Conservation (phyloP, 2,113 vertebrate genomes). For the Crotalus helleri region DNA sequence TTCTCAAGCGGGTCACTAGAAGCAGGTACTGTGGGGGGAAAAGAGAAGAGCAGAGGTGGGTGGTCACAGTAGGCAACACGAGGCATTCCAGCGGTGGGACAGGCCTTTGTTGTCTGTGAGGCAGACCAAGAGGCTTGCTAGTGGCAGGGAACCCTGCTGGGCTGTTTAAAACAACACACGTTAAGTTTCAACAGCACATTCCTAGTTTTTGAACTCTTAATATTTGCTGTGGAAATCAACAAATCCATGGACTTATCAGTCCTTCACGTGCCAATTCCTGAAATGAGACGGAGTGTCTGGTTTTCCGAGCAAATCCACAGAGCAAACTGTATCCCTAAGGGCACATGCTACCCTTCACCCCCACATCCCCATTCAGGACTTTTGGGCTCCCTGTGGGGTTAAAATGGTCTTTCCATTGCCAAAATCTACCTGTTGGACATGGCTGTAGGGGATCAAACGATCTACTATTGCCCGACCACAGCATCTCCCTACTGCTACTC, state of each 20-base stretch:
- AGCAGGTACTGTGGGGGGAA: slow-evolving; percentile 63
- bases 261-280: not conserved
- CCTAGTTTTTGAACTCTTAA: not conserved
- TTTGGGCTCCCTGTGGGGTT: not conserved
- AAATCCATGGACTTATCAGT: not conserved
- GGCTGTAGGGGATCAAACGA: not conserved
- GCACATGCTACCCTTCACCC: not conserved
- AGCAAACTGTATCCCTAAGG: not conserved
- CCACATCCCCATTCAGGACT: not conserved
- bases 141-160: not conserved
- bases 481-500: not conserved
- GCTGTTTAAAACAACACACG: not conserved
- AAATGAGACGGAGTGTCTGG: too few species aligned
- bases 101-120: too few species aligned
- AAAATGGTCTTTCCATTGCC: not conserved
- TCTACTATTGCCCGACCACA: not conserved
- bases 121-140: not conserved
- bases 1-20: slow-evolving; percentile 65
- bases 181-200: not conserved
- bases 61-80: not conserved
- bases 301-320: not conserved
- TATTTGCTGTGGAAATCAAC: not conserved
- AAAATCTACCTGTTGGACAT: not conserved
- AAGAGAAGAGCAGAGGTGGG: slow-evolving; percentile 34
- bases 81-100: not conserved